These are phyloP conservation scores for Orchestia grillus DNA, from an alignment of 1,140 invertebrate species.

Conservation along the genomic window DNA sequence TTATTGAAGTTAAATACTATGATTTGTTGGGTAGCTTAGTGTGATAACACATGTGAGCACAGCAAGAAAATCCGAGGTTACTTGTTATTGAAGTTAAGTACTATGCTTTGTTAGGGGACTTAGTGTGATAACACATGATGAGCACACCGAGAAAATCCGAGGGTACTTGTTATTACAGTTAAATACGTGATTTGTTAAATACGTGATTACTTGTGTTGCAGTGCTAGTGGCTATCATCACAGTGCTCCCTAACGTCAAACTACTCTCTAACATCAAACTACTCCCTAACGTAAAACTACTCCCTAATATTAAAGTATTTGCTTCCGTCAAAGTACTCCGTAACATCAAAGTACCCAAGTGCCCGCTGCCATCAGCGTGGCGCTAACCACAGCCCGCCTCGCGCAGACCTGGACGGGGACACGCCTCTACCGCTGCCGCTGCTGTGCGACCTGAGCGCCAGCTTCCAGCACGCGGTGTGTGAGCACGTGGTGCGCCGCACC, in stretches of 20 bases:
- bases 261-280: too few relatives aligned
- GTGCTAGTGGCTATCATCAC: too few relatives aligned
- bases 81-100: neutral
- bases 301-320: too few relatives aligned
- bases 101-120: neutral
- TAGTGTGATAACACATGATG: constrained; percentile 64
- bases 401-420: constrained; percentile 76
- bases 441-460: constrained; percentile 89
- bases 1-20: neutral
- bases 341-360: too few relatives aligned
- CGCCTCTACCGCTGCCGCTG: constrained; percentile 78
- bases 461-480: constrained; percentile 81
- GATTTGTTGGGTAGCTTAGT: neutral
- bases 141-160: neutral
- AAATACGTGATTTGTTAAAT: neutral
- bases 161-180: neutral
- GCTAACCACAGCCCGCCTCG: too few relatives aligned
- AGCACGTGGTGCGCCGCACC: constrained; percentile 85
- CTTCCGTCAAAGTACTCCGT: too few relatives aligned
- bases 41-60: neutral
- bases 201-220: too few relatives aligned
- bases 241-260: too few relatives aligned
- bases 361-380: too few relatives aligned
- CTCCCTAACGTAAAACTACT: too few relatives aligned
- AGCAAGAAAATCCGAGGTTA: neutral